These are phyloP conservation scores for Blastomussa wellsi DNA, from an alignment of 92 coral and sea anemone species.

Conservation along the genomic window DNA sequence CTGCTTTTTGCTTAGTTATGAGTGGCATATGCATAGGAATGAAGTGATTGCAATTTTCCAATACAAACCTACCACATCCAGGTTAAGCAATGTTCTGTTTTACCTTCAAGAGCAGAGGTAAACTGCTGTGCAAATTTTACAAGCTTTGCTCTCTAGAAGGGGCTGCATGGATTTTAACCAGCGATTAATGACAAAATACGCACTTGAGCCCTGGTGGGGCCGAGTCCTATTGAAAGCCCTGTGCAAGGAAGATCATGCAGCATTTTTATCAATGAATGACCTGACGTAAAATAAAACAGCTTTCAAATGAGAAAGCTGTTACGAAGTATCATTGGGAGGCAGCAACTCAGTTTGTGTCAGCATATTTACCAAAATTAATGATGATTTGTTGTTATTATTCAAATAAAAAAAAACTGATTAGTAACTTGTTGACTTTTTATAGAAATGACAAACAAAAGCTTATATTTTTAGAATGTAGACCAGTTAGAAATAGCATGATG, in stretches of 20 bases:
- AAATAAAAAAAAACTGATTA: not conserved
- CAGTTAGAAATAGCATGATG: not conserved
- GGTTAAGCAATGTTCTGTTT: no score
- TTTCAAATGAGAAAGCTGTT: not conserved
- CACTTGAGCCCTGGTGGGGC: no score
- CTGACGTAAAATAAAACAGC: not conserved
- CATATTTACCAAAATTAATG: not conserved
- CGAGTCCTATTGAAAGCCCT: not conserved
- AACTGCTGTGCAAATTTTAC: not conserved
- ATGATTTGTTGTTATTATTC: not conserved
- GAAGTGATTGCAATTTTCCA: not conserved
- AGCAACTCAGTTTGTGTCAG: not conserved
- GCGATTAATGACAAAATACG: no score
- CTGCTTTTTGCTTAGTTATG: not conserved
- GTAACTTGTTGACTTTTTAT: conserved; percentile 8
- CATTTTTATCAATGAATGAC: not conserved
- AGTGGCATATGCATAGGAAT: not conserved
- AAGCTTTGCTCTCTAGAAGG: not conserved
- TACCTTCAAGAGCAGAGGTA: not conserved
- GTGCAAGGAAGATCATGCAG: not conserved
- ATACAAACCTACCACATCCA: not conserved
- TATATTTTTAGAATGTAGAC: conserved; percentile 20
- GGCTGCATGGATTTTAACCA: no score
- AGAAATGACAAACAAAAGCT: conserved; percentile 16
- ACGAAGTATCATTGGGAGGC: not conserved